A percentile compares a stretch with the other conserved stretches of the same genome.
Conservation (phyloP, 53 echinoderm and acorn worm species). For the Arbacia lixula region DNA sequence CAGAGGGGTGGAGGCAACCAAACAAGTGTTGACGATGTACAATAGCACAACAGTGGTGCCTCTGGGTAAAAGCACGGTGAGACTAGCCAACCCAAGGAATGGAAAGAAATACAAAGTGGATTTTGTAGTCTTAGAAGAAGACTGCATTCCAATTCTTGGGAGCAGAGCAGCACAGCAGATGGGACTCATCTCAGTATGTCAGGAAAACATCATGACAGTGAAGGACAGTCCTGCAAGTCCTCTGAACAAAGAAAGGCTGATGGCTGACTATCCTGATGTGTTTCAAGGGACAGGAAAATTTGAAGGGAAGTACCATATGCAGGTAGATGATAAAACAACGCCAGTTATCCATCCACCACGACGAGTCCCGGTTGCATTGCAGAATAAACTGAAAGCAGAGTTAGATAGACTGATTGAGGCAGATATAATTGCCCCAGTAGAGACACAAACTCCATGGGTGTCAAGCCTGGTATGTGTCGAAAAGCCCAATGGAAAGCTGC, state of each 20-base stretch:
- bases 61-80: conserved; percentile 22
- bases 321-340: conserved; percentile 33
- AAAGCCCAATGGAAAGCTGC: conserved; percentile 34
- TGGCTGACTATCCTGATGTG: conserved; percentile 61
- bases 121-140: conserved; percentile 23
- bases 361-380: conserved; percentile 54
- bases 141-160: conserved; percentile 26
- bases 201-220: conserved; percentile 55
- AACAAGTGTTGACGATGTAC: conserved; percentile 41
- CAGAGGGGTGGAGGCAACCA: neutral
- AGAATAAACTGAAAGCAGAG: conserved; percentile 48
- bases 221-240: neutral
- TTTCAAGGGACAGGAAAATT: conserved; percentile 57
- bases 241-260: conserved; percentile 31
- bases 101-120: conserved; percentile 54
- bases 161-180: conserved; percentile 59
- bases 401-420: conserved; percentile 47
- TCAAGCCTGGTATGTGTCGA: conserved; percentile 58
- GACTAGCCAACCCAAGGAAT: conserved; percentile 1
- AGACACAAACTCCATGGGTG: conserved; percentile 60
- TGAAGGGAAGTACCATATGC: conserved; percentile 55
- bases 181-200: conserved; percentile 47
- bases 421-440: conserved; percentile 55
- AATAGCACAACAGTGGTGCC: conserved; percentile 58
- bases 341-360: conserved; percentile 71